A percentile compares a stretch with the other conserved stretches of the same genome.
These are phyloP conservation scores for Chaetorhynchus papuensis DNA, from an alignment of 2,113 vertebrate genomes.

Conservation along the genomic window DNA sequence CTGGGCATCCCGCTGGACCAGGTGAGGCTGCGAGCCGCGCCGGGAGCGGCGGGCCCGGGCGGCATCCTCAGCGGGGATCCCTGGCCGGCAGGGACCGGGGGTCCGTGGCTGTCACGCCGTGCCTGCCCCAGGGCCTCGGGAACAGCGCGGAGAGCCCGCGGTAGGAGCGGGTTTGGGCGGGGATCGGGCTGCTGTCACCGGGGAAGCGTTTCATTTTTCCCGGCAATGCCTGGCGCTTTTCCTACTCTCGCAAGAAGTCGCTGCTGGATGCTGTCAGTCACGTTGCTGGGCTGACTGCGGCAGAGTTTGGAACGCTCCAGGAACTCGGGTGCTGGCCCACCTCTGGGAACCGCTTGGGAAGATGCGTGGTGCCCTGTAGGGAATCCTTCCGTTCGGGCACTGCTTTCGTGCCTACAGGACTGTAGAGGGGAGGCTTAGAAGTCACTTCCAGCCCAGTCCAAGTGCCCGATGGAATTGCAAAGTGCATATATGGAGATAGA, in stretches of 20 bases:
- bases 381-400: fast-evolving
- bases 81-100: fast-evolving
- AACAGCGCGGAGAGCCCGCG: background rate
- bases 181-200: background rate
- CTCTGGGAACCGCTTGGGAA: background rate
- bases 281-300: background rate
- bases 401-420: fast-evolving
- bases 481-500: background rate
- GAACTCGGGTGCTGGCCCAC: background rate
- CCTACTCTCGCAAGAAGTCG: background rate
- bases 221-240: background rate
- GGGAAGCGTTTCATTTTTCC: background rate
- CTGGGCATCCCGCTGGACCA: constrained; percentile 88
- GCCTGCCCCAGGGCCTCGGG: fast-evolving
- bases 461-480: background rate
- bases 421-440: background rate
- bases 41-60: background rate
- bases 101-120: background rate
- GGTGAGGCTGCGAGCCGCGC: constrained; percentile 66
- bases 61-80: background rate
- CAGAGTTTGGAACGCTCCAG: fast-evolving
- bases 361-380: fast-evolving
- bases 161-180: background rate
- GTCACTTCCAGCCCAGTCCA: background rate
- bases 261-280: background rate